These are phyloP conservation scores for Acomys russatus DNA, from an alignment of 2,797 vertebrate genomes.

Conservation along the genomic window DNA sequence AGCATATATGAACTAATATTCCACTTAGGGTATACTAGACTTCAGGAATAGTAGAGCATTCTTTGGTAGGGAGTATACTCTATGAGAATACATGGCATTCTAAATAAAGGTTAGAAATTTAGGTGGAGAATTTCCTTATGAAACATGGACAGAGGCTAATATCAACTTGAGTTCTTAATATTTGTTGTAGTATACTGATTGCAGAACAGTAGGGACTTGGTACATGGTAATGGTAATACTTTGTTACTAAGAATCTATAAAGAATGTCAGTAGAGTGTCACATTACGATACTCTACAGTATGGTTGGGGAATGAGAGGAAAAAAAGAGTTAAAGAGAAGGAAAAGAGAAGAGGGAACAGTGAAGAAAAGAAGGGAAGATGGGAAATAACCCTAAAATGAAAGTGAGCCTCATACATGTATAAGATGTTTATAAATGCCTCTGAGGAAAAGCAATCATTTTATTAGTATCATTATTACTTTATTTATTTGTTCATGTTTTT, in stretches of 20 bases:
- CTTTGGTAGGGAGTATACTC: conserved; percentile 3
- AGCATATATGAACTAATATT: conserved; percentile 55
- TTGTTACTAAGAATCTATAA: not conserved
- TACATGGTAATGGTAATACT: not conserved
- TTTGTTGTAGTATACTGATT: not conserved
- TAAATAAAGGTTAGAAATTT: not conserved
- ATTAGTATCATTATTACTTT: too few relatives aligned
- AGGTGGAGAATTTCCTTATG: not conserved
- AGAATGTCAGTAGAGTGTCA: not conserved
- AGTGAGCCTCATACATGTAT: not conserved
- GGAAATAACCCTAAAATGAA: not conserved
- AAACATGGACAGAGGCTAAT: not conserved
- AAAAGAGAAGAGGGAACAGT: rapidly evolving
- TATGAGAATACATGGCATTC: too few relatives aligned
- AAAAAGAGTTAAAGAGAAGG: not conserved
- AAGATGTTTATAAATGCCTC: not conserved
- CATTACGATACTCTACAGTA: not conserved
- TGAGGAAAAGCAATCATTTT: not conserved
- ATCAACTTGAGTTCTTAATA: not conserved
- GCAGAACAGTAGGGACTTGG: not conserved
- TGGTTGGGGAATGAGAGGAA: not conserved
- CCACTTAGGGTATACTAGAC: not conserved
- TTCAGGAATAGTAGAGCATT: conserved; percentile 43
- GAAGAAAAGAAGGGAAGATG: rapidly evolving
- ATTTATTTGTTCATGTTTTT: too few relatives aligned